Evolutionary conservation across 2,113 vertebrate genomes (phyloP).

Genomic region (Brachyistius frenatus): DNA sequence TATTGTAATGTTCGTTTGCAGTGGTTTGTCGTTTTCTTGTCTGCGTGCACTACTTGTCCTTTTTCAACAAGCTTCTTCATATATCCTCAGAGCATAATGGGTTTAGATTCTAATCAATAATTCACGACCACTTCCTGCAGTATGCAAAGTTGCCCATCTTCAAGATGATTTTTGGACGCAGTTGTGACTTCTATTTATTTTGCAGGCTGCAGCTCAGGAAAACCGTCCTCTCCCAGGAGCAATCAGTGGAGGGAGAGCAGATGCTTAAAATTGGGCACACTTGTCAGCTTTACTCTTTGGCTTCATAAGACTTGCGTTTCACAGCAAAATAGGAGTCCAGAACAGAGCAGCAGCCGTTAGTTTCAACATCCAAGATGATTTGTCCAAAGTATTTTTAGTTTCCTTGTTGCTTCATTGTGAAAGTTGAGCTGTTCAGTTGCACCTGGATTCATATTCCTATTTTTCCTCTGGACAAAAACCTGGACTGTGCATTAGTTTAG

Average conservation of each 20-base stretch:
- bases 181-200: neutral
- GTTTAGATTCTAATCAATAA: slow-evolving; percentile 56
- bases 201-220: neutral
- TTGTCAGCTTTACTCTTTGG: neutral
- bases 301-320: slow-evolving; percentile 9
- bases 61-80: neutral
- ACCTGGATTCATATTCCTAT: no score
- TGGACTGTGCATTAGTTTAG: no score
- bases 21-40: slow-evolving; percentile 17
- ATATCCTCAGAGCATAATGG: slow-evolving; percentile 28
- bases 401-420: no score
- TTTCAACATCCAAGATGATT: no score
- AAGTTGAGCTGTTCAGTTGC: no score
- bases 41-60: neutral
- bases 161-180: slow-evolving; percentile 28
- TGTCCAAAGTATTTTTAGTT: no score
- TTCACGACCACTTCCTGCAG: slow-evolving; percentile 51
- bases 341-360: neutral
- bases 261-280: neutral
- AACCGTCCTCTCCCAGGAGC: neutral
- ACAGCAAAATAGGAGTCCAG: neutral
- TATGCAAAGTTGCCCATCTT: slow-evolving; percentile 38
- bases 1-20: neutral
- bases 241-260: neutral
- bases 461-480: no score